phyloP scores from a whole-genome alignment of 2,797 vertebrate genomes.

The Eulemur rubriventer region DNA sequence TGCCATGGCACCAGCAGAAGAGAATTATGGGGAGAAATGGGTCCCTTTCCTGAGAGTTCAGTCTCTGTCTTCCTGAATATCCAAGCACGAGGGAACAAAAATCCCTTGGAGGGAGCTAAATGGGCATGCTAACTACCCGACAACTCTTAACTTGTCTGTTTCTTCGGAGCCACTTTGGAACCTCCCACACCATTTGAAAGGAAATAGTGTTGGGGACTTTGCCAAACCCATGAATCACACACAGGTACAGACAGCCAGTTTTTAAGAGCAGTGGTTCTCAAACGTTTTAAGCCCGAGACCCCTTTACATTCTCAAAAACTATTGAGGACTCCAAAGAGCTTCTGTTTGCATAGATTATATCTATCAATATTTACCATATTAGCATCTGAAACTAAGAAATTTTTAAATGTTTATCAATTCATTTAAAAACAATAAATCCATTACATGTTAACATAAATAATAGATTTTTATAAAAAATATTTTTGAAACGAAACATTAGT shows the following conservation, averaged over 20 bases:
- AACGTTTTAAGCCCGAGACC: no score
- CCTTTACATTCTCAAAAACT: not conserved
- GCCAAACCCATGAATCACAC: not conserved
- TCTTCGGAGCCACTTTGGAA: not conserved
- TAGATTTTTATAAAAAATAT: not conserved
- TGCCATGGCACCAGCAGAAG: not conserved
- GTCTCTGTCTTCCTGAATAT: not conserved
- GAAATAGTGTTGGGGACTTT: not conserved
- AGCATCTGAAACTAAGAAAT: not conserved
- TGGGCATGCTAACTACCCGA: rapidly evolving
- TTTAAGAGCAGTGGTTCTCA: not conserved
- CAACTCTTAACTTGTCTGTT: not conserved
- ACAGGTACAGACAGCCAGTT: rapidly evolving
- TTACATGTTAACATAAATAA: not conserved
- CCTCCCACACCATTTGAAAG: not conserved
- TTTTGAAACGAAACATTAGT: not conserved
- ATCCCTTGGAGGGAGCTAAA: not conserved
- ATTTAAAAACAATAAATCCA: not conserved
- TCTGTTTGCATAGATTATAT: not conserved
- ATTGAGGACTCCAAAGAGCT: not conserved
- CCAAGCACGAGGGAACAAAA: not conserved
- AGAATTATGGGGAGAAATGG: not conserved
- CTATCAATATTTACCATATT: no score
- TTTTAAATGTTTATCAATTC: not conserved
- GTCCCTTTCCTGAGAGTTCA: not conserved